Evolutionary conservation across 2,113 vertebrate genomes (phyloP), one percentile per base, ranked within the genome.

Genomic region (Hyperopisus bebe): DNA sequence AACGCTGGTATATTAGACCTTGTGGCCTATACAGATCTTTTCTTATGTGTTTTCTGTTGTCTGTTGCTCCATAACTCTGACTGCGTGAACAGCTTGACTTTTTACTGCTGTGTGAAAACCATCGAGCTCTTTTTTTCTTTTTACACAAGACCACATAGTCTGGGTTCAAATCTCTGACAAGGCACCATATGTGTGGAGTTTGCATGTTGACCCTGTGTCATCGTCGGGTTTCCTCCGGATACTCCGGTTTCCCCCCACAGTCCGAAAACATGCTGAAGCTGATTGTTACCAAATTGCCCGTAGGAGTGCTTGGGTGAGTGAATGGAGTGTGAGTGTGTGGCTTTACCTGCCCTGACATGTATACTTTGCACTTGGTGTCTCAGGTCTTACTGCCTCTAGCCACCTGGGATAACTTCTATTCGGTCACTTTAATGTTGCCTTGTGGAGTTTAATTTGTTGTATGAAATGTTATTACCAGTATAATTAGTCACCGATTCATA

Each of bases 391-490:
- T 35, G 5, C 85, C 27, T 87, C 50, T 35, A 9, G 11, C 48
- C 42, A 44, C 44, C 42, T 47, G 21, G 19, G 44, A 84, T n/a
- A 35, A 7, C 5, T 53, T 50, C n/a, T 55, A 7, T 87, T 87
- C 3, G 1, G 35, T 80, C 31, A 19, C 74, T 80, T 17, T 39
- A 87, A 35, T n/a, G 27, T 35, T 87, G 5, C 5, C 48, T 19
- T 51, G n/a, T 87, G 15, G n/a, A 55, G n/a, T 87, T 51, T 51
- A 55, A 53, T 87, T 53, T 87, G 85, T 87, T 87, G 55, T 50
- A 17, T 66, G 21, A 50, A 66, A 58, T n/a, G 24, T 88, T 24
- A n/a, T 88, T 66, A 88, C 35, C 8, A 3, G 44, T 86, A 58
- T 44, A 9, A 42, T 62, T 66, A 66, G 53, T 66, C 53, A 39